Base-by-base conservation (phyloP, 2,888 invertebrate species). In the Yponomeuta cagnagella region DNA sequence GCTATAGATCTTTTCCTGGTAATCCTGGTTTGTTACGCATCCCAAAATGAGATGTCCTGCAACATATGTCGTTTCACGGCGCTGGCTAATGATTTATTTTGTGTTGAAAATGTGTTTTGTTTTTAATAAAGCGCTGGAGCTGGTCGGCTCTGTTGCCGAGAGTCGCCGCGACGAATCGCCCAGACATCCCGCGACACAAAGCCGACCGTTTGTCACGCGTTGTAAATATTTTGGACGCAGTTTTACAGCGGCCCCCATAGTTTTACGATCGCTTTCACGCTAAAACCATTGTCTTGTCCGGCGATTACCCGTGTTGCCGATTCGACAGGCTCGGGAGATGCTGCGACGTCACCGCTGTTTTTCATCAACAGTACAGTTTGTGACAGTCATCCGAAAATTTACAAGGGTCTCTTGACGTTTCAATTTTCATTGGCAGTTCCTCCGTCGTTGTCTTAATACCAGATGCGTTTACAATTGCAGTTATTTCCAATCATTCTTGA, bases 161-260 rank as follows among this genome's bases (percentile, higher is more conserved):
- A 81, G 86, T 85, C 82, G 82, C 85, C 88, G 87, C 76, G 78
- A 77, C 91, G 82, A 90, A 91, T 90, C 77, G 80, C 76, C 84
- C 84, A 86, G 85, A 89, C 89, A 84, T 83, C 84, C 84, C 79
- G 78, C 89, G 87, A 90, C 89, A 90, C 89, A 90, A 90, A 88
- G 82, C 77, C 75, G 77, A 78, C 74, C 77, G 85, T 89, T 91
- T 89, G 90, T 90, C 90, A 90, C 88, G 89, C 88, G 86, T 82
- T 80, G 90, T 91, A 90, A 91, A 90, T 91, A 90, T 91, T 91
- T 91, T 90, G 89, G 91, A 89, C 88, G 79, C 83, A 76, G 80
- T 82, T 87, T 88, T 85, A 87, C 84, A 80, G 83, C 70, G 80
- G 74, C 81, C 83, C 43, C 70, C 85, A 84, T 86, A 88, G 87